Conservation (phyloP, 2,888 invertebrate genomes). For the Thereva unica region DNA sequence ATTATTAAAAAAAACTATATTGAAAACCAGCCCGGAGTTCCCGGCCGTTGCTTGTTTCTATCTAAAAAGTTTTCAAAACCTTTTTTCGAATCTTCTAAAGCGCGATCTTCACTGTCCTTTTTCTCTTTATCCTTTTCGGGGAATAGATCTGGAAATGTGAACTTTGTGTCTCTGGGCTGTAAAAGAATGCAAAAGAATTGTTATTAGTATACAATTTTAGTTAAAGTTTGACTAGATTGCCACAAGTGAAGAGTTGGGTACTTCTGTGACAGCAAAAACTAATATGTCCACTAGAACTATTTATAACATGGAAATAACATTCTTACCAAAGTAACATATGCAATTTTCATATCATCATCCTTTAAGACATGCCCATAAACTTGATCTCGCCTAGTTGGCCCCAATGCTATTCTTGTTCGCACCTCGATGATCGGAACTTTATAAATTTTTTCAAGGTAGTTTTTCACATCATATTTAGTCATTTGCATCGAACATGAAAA, state of each 20-base stretch:
- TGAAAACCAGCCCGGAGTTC: constrained; percentile 79
- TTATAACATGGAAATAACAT: background rate
- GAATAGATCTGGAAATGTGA: constrained; percentile 79
- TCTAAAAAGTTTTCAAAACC: constrained; percentile 65
- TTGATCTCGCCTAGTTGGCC: constrained; percentile 66
- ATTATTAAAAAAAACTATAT: constrained; percentile 60
- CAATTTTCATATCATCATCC: constrained; percentile 81
- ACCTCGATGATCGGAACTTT: constrained; percentile 79
- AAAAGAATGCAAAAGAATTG: constrained; percentile 48
- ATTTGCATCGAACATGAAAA: constrained; percentile 94
- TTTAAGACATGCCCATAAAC: constrained; percentile 72
- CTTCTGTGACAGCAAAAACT: background rate
- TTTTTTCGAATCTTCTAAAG: constrained; percentile 66
- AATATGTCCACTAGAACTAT: background rate
- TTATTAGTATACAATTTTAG: constrained; percentile 2
- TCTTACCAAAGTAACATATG: constrained; percentile 76
- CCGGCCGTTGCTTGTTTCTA: constrained; percentile 69
- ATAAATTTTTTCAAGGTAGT: constrained; percentile 96
- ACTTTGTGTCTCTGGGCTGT: constrained; percentile 72
- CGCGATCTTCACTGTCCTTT: constrained; percentile 65
- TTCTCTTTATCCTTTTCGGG: constrained; percentile 57
- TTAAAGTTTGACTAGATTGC: background rate
- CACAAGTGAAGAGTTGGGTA: no score
- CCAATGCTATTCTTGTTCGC: constrained; percentile 72
- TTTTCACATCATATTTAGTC: constrained; percentile 86